Conservation (phyloP, 2,797 vertebrate species). For the Takifugu rubripes region DNA sequence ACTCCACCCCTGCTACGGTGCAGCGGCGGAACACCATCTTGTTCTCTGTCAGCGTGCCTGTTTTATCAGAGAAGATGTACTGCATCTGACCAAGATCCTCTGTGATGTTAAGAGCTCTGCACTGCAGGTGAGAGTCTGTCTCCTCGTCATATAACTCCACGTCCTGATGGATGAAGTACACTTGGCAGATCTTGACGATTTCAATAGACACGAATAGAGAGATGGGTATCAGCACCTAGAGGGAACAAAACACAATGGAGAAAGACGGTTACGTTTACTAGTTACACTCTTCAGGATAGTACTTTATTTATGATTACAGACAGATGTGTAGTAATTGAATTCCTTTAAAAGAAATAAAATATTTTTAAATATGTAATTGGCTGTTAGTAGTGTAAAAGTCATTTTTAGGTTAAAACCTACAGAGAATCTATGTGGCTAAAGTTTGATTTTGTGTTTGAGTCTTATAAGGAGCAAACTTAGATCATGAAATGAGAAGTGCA, state of each 20-base stretch:
- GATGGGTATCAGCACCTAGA: constrained; percentile 93
- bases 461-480: background rate
- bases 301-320: no score
- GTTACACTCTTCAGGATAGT: background rate
- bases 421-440: no score
- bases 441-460: no score
- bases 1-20: constrained; percentile 92
- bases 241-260: constrained; percentile 17
- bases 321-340: no score
- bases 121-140: constrained; percentile 91
- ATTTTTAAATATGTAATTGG: no score
- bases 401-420: no score
- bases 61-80: constrained; percentile 98
- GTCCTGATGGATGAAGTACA: constrained; percentile 97
- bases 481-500: background rate
- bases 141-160: constrained; percentile 92
- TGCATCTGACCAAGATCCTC: constrained; percentile 97
- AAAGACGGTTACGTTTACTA: background rate
- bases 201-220: constrained; percentile 99
- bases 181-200: constrained; percentile 97
- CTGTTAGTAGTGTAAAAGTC: no score
- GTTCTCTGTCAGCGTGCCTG: constrained; percentile 96
- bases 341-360: no score
- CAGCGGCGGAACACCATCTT: constrained; percentile 98
- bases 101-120: constrained; percentile 94